These are phyloP conservation scores for Platygyra sinensis DNA, from an alignment of 64 coral and sea anemone species.

Conservation along the genomic window DNA sequence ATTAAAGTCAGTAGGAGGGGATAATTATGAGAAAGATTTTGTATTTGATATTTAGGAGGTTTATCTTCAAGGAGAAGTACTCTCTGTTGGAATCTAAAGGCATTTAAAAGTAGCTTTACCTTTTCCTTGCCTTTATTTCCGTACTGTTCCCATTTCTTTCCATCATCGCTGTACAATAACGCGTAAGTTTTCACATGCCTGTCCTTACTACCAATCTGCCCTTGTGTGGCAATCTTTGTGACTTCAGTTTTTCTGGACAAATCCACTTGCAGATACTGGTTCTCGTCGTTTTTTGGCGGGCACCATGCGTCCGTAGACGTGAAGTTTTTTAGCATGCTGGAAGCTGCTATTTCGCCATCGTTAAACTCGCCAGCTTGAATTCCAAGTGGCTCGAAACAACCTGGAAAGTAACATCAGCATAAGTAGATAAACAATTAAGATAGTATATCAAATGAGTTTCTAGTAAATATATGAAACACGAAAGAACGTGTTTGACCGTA, in stretches of 20 bases:
- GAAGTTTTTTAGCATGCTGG: slow-evolving; percentile 80
- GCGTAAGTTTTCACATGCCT: slow-evolving; percentile 73
- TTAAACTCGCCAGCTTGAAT: slow-evolving; percentile 81
- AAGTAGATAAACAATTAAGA: background rate
- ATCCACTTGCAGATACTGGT: slow-evolving; percentile 90
- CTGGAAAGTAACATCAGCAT: background rate
- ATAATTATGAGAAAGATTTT: too few species aligned
- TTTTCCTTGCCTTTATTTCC: slow-evolving; percentile 56
- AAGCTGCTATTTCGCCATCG: slow-evolving; percentile 76
- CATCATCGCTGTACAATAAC: slow-evolving; percentile 78
- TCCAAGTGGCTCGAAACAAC: slow-evolving; percentile 85
- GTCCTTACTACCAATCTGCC: slow-evolving; percentile 46
- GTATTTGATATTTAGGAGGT: too few species aligned
- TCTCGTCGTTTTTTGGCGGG: slow-evolving; percentile 79
- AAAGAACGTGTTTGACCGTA: too few species aligned
- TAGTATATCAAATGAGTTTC: too few species aligned
- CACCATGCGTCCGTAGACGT: slow-evolving; percentile 88
- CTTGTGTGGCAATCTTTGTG: slow-evolving; percentile 85
- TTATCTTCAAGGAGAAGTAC: too few species aligned
- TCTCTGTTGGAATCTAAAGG: background rate
- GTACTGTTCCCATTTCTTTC: slow-evolving; percentile 83
- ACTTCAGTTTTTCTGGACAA: slow-evolving; percentile 86
- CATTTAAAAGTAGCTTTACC: slow-evolving; percentile 42
- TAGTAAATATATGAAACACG: too few species aligned
- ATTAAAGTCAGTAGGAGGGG: too few species aligned